These are phyloP conservation scores for Nasonia giraulti DNA, from an alignment of 1,140 invertebrate species.

Conservation along the genomic window DNA sequence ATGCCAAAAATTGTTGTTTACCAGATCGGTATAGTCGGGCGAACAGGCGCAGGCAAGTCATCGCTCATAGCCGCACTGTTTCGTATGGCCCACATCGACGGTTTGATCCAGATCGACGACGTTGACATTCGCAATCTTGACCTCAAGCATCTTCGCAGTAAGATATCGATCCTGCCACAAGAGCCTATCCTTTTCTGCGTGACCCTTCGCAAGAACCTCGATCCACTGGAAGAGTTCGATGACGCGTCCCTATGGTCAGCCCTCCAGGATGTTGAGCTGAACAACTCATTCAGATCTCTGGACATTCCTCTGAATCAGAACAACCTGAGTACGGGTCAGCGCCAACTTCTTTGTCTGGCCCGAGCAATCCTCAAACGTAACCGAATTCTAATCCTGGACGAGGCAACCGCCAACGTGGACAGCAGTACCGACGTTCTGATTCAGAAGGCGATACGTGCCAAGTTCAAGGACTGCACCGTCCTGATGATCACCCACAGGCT, in stretches of 20 bases:
- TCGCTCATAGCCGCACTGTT: conserved; percentile 83
- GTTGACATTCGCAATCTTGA: conserved; percentile 74
- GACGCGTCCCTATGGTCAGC: conserved; percentile 77
- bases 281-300: conserved; percentile 75
- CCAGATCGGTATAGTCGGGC: conserved; percentile 80
- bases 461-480: conserved; percentile 77
- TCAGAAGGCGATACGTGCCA: conserved; percentile 73
- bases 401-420: conserved; percentile 81
- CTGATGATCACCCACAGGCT: conserved; percentile 81
- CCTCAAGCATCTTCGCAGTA: conserved; percentile 79
- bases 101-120: conserved; percentile 61
- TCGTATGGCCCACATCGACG: conserved; percentile 72
- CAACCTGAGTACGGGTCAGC: conserved; percentile 87
- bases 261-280: conserved; percentile 74
- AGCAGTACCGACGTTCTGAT: conserved; percentile 76
- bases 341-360: conserved; percentile 87
- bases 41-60: conserved; percentile 87
- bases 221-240: conserved; percentile 82
- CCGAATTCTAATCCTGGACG: conserved; percentile 80
- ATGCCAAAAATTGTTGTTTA: not conserved
- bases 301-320: conserved; percentile 81
- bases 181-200: conserved; percentile 86
- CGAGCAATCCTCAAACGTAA: conserved; percentile 85
- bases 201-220: conserved; percentile 84
- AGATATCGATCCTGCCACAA: conserved; percentile 88